Conservation (phyloP, 2,888 invertebrate genomes). For the Aleiodes testaceus region DNA sequence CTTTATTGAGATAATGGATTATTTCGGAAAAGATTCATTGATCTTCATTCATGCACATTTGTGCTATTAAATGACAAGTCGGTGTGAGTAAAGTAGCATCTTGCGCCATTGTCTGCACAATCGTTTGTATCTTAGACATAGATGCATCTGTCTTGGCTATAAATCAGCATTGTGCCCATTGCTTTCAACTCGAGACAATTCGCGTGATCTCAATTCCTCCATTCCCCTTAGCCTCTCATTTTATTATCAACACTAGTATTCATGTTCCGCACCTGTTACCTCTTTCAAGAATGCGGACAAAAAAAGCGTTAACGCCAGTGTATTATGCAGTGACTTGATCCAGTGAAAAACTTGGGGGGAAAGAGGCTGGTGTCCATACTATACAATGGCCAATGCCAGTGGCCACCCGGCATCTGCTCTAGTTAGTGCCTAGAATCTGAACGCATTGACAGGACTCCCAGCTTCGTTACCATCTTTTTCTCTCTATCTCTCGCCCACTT, state of each 20-base stretch:
- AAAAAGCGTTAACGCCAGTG: constrained; percentile 38
- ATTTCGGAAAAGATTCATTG: no score
- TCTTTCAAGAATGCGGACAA: constrained; percentile 50
- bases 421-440: constrained; percentile 62
- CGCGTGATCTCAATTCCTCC: constrained; percentile 36
- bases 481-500: no score
- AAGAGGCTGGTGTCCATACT: constrained; percentile 51
- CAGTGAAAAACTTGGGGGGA: constrained; percentile 47
- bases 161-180: constrained; percentile 58
- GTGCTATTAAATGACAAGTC: neutral
- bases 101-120: constrained; percentile 25
- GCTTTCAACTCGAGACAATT: constrained; percentile 28
- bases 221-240: neutral
- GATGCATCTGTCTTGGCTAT: constrained; percentile 46
- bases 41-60: no score
- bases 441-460: constrained; percentile 58
- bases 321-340: constrained; percentile 57
- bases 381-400: constrained; percentile 56
- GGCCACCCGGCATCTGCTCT: constrained; percentile 65
- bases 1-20: no score
- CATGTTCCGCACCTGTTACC: constrained; percentile 61
- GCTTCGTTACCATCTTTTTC: neutral
- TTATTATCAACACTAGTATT: constrained; percentile 36
- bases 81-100: constrained; percentile 11
- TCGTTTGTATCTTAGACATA: constrained; percentile 8